Evolutionary conservation across 2,888 invertebrate genomes (phyloP), one percentile per base, ranked within the genome.

Genomic region (Tanypteryx hageni): DNA sequence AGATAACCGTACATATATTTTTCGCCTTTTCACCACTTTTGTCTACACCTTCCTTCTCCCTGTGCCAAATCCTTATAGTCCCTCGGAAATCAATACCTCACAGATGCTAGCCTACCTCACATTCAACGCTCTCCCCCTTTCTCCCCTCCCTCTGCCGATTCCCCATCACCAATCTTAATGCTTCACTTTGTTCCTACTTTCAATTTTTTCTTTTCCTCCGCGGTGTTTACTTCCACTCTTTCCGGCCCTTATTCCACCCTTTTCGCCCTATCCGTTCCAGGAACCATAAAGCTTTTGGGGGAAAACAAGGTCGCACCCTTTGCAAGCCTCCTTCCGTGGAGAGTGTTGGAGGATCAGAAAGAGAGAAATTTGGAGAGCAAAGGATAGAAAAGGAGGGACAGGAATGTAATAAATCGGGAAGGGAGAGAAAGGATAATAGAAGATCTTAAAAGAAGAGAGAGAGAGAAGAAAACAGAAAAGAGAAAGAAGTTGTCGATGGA

Each of bases 61-160:
- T 31, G 13, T 31, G 27, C 16, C 31, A 10, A 44, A 22, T 18
- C 56, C 44, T 83, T 44, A 44, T n/a, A 82, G 82, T 82, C 31
- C 82, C 56, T 57, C 14, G 56, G 83, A 83, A 44, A 83, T 83
- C 83, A 44, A 83, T 83, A 83, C 44, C 83, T 44, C 56, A n/a
- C 83, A 83, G 83, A 83, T 83, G 83, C 83, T 57, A 44, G 44
- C 44, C 83, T 83, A 18, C 13, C 44, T 44, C 83, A 18, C 64
- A 64, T 11, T 16, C 64, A 7, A 64, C 16, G 10, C 16, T n/a
- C 83, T 56, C 44, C 10, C 27, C 10, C 82, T 44, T 31, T 31
- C 82, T 44, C 44, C 31, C 16, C 13, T 27, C 31, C 64, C n/a
- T n/a, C 7, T 5, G 16, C 10, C n/a, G 0, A 16, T 11, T 11